Evolutionary conservation across 2,888 invertebrate genomes (phyloP), one percentile per base, ranked within the genome.

Genomic region (Gonocerus acuteangulatus): DNA sequence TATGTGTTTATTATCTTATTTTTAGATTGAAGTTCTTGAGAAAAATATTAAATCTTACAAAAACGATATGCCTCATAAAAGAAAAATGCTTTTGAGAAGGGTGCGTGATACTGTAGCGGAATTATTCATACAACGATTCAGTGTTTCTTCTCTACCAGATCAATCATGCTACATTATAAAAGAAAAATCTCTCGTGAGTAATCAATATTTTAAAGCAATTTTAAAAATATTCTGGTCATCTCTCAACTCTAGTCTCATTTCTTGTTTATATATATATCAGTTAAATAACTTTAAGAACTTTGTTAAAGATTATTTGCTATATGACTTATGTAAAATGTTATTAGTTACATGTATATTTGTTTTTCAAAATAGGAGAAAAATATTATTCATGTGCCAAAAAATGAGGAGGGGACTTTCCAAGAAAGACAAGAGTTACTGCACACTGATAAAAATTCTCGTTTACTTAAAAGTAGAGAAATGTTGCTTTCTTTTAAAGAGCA

Each of bases 81-180:
- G 51, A 13, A 39, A 42, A n/a, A 67, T 7, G 68, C 68, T 1
- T 47, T 74, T 79, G 23, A 79, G 79, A 65, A 76, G 74, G 61
- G 72, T 81, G 15, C 74, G 80, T 32, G 71, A 72, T 0, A 70
- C 75, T 11, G 80, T 84, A 0, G 80, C 82, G 0, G 72, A 78
- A 19, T 76, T 79, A 67, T 88, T 80, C 69, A 74, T 86, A 42
- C 74, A 75, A 68, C 77, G 76, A 56, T 87, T 81, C 71, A 76
- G 80, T 39, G 71, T 87, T 47, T 74, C 73, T 62, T 76, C 77
- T 2, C 73, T 88, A 62, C 45, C 51, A n/a, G 47, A 57, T 45
- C 22, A 36, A 36, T 54, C 54, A 16, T 27, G 34, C 11, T 51
- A 51, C 34, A 19, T 39, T 22, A 16, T 45, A 23, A 21, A 22